These are phyloP conservation scores for Melangyna quadrimaculata DNA, from an alignment of 2,888 invertebrate genomes.

Conservation along the genomic window DNA sequence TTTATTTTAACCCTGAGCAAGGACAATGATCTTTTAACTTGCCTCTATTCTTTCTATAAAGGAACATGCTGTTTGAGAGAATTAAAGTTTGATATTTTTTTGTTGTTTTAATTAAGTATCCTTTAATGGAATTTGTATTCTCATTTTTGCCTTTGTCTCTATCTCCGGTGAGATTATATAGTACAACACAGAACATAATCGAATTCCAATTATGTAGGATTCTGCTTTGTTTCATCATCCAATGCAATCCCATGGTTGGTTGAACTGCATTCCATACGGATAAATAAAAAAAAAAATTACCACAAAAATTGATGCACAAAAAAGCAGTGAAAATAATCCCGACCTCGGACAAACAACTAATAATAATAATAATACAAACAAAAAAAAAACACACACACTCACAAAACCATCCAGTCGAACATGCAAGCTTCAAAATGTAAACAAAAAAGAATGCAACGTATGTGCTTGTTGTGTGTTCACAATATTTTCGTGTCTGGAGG, in stretches of 20 bases:
- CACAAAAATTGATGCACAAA: slow-evolving; percentile 16
- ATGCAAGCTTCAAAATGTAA: slow-evolving; percentile 8
- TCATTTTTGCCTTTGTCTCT: not conserved
- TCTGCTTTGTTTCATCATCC: slow-evolving; percentile 26
- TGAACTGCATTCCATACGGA: slow-evolving; percentile 35
- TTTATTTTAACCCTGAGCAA: slow-evolving; percentile 6
- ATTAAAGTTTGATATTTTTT: not conserved
- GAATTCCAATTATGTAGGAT: slow-evolving; percentile 51
- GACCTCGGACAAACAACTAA: slow-evolving; percentile 59
- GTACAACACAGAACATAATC: slow-evolving; percentile 35
- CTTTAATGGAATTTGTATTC: slow-evolving; percentile 25
- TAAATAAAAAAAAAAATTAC: not conserved
- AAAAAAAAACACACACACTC: not conserved
- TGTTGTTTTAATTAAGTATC: slow-evolving; percentile 46
- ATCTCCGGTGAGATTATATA: not conserved
- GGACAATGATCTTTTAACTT: slow-evolving; percentile 56
- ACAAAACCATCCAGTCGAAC: not conserved
- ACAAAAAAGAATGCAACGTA: slow-evolving; percentile 22
- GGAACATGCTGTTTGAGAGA: not conserved
- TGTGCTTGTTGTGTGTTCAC: slow-evolving; percentile 42
- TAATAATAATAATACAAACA: not conserved
- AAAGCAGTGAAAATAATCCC: slow-evolving; percentile 36
- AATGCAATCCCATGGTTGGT: slow-evolving; percentile 31
- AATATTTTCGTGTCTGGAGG: slow-evolving; percentile 23
- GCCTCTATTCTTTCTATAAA: not conserved